A percentile compares a stretch with the other conserved stretches of the same genome.
phyloP scores from a whole-genome alignment of 2,888 invertebrate genomes.

The Chironomus tentans region DNA sequence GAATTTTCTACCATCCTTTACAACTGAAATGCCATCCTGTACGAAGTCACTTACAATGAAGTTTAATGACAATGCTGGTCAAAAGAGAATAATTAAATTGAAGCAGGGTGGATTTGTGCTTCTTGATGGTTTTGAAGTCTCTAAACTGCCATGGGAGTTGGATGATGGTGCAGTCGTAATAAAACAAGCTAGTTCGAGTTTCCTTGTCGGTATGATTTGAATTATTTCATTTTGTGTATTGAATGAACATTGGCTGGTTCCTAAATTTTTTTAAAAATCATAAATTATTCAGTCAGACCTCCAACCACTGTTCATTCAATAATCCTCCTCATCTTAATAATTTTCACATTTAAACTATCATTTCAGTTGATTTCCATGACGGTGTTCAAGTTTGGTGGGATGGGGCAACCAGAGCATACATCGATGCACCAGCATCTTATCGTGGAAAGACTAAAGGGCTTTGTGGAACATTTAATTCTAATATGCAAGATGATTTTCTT shows the following conservation, averaged over 20 bases:
- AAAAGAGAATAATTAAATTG: constrained; percentile 49
- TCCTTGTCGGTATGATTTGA: constrained; percentile 48
- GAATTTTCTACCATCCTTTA: constrained; percentile 51
- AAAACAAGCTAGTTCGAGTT: constrained; percentile 67
- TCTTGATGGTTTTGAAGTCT: constrained; percentile 60
- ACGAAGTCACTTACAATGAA: constrained; percentile 67
- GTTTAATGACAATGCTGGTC: constrained; percentile 41
- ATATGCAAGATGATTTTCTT: constrained; percentile 80
- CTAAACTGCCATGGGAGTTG: constrained; percentile 51
- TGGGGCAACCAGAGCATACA: constrained; percentile 70
- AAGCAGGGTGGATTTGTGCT: constrained; percentile 64
- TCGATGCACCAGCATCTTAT: constrained; percentile 66
- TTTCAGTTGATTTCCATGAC: constrained; percentile 58
- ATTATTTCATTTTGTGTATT: too few relatives aligned
- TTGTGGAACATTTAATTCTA: constrained; percentile 83
- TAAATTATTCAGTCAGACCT: too few relatives aligned
- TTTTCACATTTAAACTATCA: constrained; percentile 30
- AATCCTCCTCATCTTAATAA: constrained; percentile 28
- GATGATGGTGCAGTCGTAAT: constrained; percentile 55
- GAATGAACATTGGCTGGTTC: too few relatives aligned
- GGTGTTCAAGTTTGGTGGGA: constrained; percentile 83
- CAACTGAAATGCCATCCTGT: constrained; percentile 59
- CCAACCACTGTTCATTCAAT: too few relatives aligned
- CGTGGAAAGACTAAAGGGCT: constrained; percentile 67
- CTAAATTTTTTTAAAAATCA: too few relatives aligned